Evolutionary conservation across 2,888 invertebrate species (phyloP).

Genomic region (Caenorhabditis imperialis): DNA sequence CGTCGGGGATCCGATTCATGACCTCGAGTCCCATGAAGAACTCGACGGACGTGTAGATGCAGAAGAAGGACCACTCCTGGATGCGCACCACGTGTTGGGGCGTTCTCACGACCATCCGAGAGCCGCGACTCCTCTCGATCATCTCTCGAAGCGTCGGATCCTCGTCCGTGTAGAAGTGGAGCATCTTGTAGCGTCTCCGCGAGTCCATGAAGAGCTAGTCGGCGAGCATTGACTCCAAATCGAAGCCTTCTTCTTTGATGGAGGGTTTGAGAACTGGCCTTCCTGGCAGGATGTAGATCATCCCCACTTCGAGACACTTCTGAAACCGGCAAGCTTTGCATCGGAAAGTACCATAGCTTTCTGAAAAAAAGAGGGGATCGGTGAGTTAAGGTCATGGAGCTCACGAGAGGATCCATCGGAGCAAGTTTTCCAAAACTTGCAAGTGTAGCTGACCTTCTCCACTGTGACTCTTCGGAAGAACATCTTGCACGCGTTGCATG

Average conservation of each 20-base stretch:
- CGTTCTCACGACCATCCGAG: constrained; percentile 1
- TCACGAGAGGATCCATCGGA: too few species aligned
- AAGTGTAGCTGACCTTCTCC: background rate
- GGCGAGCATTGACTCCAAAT: background rate
- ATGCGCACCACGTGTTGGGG: background rate
- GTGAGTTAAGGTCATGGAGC: too few species aligned
- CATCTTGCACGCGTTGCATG: constrained; percentile 46
- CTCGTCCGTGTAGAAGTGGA: constrained; percentile 10
- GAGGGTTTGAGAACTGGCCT: background rate
- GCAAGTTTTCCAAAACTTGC: background rate
- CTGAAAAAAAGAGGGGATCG: too few species aligned
- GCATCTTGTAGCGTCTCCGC: constrained; percentile 17
- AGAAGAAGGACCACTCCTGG: constrained; percentile 3
- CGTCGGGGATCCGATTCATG: background rate
- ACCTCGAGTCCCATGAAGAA: background rate
- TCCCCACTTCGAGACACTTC: constrained; percentile 13
- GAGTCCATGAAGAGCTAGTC: constrained; percentile 10
- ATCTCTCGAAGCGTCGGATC: background rate
- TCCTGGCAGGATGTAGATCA: constrained; percentile 4
- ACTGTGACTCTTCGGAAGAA: constrained; percentile 30
- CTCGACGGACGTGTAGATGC: constrained; percentile 1
- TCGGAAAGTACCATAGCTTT: too few species aligned
- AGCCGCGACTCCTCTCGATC: background rate
- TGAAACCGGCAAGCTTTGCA: constrained; percentile 21
- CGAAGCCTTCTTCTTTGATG: background rate